A percentile compares a stretch with the other conserved stretches of the same genome.
phyloP scores from a whole-genome alignment of 2,113 vertebrate species.

The Mobula birostris region DNA sequence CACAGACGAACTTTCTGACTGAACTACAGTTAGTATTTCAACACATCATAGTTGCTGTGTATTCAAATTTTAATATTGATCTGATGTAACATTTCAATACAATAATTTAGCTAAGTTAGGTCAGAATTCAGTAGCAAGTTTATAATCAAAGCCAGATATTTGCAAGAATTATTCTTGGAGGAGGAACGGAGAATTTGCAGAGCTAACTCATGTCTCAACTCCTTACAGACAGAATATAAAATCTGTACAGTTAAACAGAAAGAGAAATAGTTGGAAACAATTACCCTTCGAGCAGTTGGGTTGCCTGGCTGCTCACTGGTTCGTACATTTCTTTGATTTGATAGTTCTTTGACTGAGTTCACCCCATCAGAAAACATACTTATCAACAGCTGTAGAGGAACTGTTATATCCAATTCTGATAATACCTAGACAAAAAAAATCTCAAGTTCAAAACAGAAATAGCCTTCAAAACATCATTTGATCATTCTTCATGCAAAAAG shows the following conservation, averaged over 20 bases:
- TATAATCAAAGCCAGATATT: neutral
- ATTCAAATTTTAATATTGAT: neutral
- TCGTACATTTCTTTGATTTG: conserved; percentile 86
- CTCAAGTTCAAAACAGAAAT: neutral
- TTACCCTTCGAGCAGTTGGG: conserved; percentile 81
- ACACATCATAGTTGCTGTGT: neutral
- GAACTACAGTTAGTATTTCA: neutral
- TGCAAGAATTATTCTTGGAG: neutral
- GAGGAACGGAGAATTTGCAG: neutral
- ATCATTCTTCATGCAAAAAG: neutral
- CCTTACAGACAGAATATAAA: neutral
- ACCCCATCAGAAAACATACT: conserved; percentile 99
- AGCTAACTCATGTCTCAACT: neutral
- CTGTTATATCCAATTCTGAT: conserved; percentile 92
- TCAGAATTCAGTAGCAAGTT: neutral
- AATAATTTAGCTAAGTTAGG: neutral
- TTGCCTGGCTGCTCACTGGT: conserved; percentile 72
- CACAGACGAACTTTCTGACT: neutral
- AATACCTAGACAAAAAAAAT: conserved; percentile 67
- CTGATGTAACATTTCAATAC: neutral
- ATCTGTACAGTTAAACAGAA: neutral
- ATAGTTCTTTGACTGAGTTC: conserved; percentile 94
- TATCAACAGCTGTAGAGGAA: conserved; percentile 89
- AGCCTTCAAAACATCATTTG: neutral
- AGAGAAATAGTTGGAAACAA: conserved; percentile 27